Evolutionary conservation across 2,113 vertebrate genomes (phyloP).

Genomic region (Boleophthalmus pectinirostris): DNA sequence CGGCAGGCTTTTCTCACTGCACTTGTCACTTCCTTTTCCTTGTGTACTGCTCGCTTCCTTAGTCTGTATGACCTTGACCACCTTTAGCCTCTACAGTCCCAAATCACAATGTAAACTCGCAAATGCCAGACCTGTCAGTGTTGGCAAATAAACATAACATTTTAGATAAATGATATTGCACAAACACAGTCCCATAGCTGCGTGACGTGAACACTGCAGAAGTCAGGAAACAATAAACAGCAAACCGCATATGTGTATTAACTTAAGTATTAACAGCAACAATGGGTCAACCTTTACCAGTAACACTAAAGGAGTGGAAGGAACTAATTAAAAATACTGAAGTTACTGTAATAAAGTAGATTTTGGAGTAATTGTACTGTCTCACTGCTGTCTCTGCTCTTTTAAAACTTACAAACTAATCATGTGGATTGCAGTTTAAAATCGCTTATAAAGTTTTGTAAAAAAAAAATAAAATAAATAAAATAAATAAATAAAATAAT

Average conservation of each 20-base stretch:
- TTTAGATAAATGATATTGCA: constrained; percentile 12
- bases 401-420: too few species aligned
- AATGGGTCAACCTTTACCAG: not conserved
- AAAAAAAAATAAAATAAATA: too few species aligned
- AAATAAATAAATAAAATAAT: too few species aligned
- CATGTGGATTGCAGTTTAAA: too few species aligned
- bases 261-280: not conserved
- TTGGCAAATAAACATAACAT: not conserved
- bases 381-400: too few species aligned
- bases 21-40: constrained; percentile 55
- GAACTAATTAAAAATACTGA: too few species aligned
- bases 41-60: constrained; percentile 58
- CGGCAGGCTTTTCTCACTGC: constrained; percentile 34
- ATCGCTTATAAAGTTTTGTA: too few species aligned
- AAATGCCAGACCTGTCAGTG: constrained; percentile 5
- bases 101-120: constrained; percentile 17
- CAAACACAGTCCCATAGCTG: not conserved
- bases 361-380: too few species aligned
- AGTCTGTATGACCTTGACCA: constrained; percentile 53
- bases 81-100: constrained; percentile 38
- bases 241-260: not conserved
- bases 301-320: not conserved
- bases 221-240: not conserved
- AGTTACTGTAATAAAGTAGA: too few species aligned
- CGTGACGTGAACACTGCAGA: not conserved